Conservation (phyloP, 2,113 vertebrate species). For the Pteruthius melanotis region DNA sequence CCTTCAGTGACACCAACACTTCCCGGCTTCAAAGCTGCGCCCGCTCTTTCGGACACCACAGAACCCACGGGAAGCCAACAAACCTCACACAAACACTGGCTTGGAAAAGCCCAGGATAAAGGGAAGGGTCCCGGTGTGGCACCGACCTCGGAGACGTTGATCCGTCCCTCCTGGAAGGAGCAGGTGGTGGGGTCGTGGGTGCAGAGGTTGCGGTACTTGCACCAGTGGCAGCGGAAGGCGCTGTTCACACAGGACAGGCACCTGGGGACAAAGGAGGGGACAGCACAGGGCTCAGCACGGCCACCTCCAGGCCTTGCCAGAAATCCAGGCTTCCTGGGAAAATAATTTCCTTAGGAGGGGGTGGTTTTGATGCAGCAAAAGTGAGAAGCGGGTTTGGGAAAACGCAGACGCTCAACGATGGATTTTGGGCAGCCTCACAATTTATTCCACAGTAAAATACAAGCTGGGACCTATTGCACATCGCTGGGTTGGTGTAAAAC, state of each 20-base stretch:
- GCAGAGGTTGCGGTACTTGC: conserved; percentile 97
- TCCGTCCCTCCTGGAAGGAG: conserved; percentile 96
- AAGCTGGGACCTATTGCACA: neutral
- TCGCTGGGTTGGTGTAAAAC: neutral
- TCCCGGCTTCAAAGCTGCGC: neutral
- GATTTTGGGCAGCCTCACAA: neutral
- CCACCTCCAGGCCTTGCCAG: rapidly evolving
- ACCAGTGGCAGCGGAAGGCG: conserved; percentile 98
- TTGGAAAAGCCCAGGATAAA: rapidly evolving
- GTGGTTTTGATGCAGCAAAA: neutral
- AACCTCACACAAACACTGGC: rapidly evolving
- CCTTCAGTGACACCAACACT: neutral
- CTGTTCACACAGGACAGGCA: conserved; percentile 98
- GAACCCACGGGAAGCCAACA: rapidly evolving
- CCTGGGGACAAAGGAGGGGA: conserved; percentile 65
- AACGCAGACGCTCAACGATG: rapidly evolving
- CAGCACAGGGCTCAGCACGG: neutral
- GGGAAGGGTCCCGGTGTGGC: neutral
- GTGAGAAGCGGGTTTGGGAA: neutral
- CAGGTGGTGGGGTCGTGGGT: conserved; percentile 97
- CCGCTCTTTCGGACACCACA: rapidly evolving
- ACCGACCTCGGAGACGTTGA: conserved; percentile 96
- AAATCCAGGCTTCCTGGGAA: neutral
- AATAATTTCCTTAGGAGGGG: neutral
- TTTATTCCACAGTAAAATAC: neutral